Conservation (phyloP, 1,140 invertebrate species). For the Bombus pyrosoma region DNA sequence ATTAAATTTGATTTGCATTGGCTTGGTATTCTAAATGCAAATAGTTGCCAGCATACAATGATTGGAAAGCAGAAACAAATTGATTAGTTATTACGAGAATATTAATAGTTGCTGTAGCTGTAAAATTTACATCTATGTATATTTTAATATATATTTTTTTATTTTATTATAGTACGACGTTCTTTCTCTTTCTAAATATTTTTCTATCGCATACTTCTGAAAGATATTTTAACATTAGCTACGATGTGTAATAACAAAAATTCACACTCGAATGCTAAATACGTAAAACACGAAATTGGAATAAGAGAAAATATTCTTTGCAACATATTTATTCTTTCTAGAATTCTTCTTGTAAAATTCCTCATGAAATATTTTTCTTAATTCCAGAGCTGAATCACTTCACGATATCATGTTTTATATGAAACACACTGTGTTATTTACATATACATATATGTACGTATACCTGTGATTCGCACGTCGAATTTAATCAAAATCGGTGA, state of each 20-base stretch:
- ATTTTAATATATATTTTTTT: no score
- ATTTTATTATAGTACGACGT: no score
- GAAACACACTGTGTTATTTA: no score
- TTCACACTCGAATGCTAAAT: neutral
- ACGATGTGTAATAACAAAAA: no score
- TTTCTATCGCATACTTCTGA: no score
- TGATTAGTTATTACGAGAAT: neutral
- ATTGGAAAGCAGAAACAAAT: neutral
- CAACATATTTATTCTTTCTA: no score
- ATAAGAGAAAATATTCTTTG: neutral
- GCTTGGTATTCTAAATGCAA: neutral
- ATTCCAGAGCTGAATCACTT: neutral
- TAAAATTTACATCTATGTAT: neutral
- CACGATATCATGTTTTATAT: neutral
- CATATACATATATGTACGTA: neutral
- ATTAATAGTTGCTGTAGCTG: neutral
- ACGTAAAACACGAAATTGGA: neutral
- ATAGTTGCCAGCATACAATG: neutral
- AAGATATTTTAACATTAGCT: no score
- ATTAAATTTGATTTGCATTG: neutral
- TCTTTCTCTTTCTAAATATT: neutral
- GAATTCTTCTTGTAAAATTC: neutral
- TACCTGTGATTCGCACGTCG: neutral
- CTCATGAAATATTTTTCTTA: neutral
- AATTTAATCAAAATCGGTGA: constrained; percentile 23